Evolutionary conservation across 2,113 vertebrate species (phyloP).

Genomic region (Perca flavescens): DNA sequence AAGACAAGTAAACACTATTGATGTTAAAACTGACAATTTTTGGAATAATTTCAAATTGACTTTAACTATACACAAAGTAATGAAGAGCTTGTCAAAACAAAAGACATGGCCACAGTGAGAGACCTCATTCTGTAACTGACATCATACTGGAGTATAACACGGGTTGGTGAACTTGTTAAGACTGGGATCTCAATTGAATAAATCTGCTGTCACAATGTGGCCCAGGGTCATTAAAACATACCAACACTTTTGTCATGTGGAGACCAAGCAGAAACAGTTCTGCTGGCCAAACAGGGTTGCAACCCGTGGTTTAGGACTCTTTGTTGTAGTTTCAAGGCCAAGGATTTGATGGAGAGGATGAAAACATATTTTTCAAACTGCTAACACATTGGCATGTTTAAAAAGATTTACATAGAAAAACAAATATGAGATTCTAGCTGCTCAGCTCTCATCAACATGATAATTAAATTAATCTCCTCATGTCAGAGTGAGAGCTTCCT

Average conservation of each 20-base stretch:
- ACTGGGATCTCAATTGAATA: constrained; percentile 43
- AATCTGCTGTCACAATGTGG: constrained; percentile 51
- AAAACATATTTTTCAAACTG: constrained; percentile 72
- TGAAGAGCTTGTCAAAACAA: constrained; percentile 19
- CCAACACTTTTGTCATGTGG: constrained; percentile 64
- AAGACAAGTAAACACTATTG: not conserved
- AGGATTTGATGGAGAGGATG: constrained; percentile 54
- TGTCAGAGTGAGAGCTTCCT: constrained; percentile 56
- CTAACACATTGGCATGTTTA: constrained; percentile 74
- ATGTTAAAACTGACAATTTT: not conserved
- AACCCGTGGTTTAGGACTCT: constrained; percentile 32
- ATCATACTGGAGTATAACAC: constrained; percentile 18
- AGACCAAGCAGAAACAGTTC: constrained; percentile 56
- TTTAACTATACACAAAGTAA: not conserved
- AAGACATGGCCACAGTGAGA: constrained; percentile 9
- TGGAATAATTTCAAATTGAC: not conserved
- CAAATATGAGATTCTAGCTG: constrained; percentile 70
- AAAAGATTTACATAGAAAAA: constrained; percentile 73
- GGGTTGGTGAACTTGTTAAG: constrained; percentile 27
- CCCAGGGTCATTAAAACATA: constrained; percentile 50
- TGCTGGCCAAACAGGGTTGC: constrained; percentile 42
- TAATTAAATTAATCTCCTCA: constrained; percentile 74
- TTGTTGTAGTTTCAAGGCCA: constrained; percentile 67
- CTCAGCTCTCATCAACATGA: constrained; percentile 69
- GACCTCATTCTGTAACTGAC: constrained; percentile 37